Percentiles rank a stretch among this genome's conserved stretches.
Conservation (phyloP, 2,113 vertebrate species). For the Thymallus thymallus region DNA sequence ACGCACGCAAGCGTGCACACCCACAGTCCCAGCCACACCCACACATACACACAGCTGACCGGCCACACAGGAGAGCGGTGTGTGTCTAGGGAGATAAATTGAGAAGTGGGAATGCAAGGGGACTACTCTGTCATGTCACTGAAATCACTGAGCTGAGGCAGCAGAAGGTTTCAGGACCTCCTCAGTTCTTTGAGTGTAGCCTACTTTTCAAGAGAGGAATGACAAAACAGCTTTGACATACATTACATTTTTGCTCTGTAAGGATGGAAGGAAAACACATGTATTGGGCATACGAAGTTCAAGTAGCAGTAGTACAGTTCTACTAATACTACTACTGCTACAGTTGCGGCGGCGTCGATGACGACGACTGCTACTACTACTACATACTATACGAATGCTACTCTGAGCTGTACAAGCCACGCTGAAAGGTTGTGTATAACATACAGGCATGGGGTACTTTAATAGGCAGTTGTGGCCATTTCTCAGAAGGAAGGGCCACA, state of each 20-base stretch:
- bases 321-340: too few species aligned
- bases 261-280: too few species aligned
- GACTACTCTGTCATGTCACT: background rate
- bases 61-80: background rate
- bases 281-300: too few species aligned
- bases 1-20: slow-evolving; percentile 4
- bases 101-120: background rate
- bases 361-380: background rate
- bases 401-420: too few species aligned
- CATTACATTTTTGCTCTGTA: too few species aligned
- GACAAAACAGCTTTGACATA: too few species aligned
- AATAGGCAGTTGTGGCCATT: slow-evolving; percentile 68
- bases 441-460: slow-evolving; percentile 27
- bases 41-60: background rate
- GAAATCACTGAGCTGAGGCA: too few species aligned
- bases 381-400: background rate
- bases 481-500: slow-evolving; percentile 65
- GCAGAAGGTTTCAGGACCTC: too few species aligned
- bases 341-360: too few species aligned
- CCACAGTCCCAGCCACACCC: background rate
- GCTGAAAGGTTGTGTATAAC: background rate
- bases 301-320: too few species aligned
- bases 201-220: too few species aligned
- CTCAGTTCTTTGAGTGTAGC: too few species aligned
- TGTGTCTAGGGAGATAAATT: background rate